Evolutionary conservation across 1,140 invertebrate genomes (phyloP), one percentile per base, ranked within the genome.

Genomic region (Chrysopa pallens): DNA sequence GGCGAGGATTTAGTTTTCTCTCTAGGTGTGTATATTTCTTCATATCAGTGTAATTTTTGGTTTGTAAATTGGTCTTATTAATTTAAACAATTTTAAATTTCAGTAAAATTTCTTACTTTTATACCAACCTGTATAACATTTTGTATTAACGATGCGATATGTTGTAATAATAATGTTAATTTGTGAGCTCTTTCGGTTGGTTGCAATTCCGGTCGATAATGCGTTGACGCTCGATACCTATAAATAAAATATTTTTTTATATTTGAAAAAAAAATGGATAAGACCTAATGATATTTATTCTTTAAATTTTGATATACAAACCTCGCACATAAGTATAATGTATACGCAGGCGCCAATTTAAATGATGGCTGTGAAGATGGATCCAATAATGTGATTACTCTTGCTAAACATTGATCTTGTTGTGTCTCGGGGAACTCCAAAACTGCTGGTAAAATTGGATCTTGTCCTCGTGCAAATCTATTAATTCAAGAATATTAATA

Each of bases 351-450:
- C 1, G 91, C 86, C 36, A 97, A 67, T 60, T 85, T 84, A 61
- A 88, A 88, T 42, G 81, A 80, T 13, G 82, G 80, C n/a, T 33
- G 31, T 38, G 77, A 74, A 50, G 78, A 79, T 15, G 84, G 84
- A 62, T 93, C 89, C 37, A 93, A 72, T 48, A 90, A 79, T 8
- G 81, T 78, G 47, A 95, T 84, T 44, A 93, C 78, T 9, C 83
- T 78, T 48, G 80, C 76, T 12, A 96, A 67, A 62, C 96, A 91
- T 35, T 80, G 75, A 57, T 92, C 87, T 66, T 96, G 91, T 11
- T 82, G 85, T 45, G 91, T 90, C 66, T 95, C 89, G 15, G 89
- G 78, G 56, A 95, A 91, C 66, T 97, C 91, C 45, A 97, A 60
- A 12, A 92, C 86, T 6, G 90, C 91, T 11, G 92, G 92, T 46